Conservation (phyloP, 2,113 vertebrate species). For the Hippocampus comes region DNA sequence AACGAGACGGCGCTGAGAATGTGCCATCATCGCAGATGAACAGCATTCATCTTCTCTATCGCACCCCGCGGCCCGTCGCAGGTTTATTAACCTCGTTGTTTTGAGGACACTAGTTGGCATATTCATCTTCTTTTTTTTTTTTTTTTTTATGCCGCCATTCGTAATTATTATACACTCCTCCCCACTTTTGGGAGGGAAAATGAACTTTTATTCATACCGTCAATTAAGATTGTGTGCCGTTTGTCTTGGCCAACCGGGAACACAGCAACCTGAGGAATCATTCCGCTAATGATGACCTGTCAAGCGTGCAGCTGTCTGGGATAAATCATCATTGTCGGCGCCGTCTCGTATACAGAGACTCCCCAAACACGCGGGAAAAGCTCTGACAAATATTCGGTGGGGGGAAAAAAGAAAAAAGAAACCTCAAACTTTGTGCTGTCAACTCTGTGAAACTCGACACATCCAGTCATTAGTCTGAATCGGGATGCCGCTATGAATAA, state of each 20-base stretch:
- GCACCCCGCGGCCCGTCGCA: slow-evolving; percentile 56
- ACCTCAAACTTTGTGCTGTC: not conserved
- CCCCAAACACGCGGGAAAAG: slow-evolving; percentile 60
- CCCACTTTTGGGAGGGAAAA: slow-evolving; percentile 47
- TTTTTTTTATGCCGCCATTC: slow-evolving; percentile 64
- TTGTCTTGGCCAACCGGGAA: slow-evolving; percentile 75
- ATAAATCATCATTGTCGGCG: slow-evolving; percentile 74
- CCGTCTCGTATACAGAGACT: slow-evolving; percentile 72
- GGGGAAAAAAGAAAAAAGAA: not conserved
- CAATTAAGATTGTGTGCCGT: slow-evolving; percentile 76
- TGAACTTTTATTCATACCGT: slow-evolving; percentile 76
- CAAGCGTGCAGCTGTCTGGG: slow-evolving; percentile 79
- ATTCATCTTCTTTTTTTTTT: slow-evolving; percentile 61
- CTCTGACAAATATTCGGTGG: slow-evolving; percentile 21
- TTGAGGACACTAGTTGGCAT: slow-evolving; percentile 61
- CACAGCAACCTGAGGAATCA: slow-evolving; percentile 74
- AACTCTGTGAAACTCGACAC: slow-evolving; percentile 21
- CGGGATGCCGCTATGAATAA: not conserved
- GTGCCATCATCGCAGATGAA: slow-evolving; percentile 59
- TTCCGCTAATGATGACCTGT: slow-evolving; percentile 79
- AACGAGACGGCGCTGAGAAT: slow-evolving; percentile 45
- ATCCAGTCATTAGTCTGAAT: not conserved
- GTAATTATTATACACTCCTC: slow-evolving; percentile 45
- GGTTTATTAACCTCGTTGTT: slow-evolving; percentile 62
- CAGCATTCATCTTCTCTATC: slow-evolving; percentile 66